Evolutionary conservation across 2,113 vertebrate species (phyloP), one percentile per base, ranked within the genome.

Genomic region (Sinocyclocheilus anshuiensis): DNA sequence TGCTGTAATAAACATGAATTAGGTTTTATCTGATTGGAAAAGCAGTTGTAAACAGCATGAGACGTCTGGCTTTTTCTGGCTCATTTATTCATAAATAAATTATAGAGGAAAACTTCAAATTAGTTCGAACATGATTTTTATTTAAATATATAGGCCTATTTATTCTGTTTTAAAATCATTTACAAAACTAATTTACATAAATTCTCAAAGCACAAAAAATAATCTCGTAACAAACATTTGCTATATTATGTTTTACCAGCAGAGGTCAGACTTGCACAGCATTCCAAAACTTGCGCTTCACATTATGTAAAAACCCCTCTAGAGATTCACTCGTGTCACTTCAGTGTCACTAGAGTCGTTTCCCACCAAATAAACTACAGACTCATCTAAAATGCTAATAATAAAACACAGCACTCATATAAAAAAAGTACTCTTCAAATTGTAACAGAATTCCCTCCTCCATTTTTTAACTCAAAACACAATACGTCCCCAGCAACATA

Each of bases 251-350:
- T 13, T 69, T 4, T 13, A 81, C 82, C 88, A 87, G 82, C 26
- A 89, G 88, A 89, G 85, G 88, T 48, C 88, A 84, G 81, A 8
- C 69, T 77, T 87, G 57, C 33, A 84, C 76, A 55, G 65, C 18
- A 63, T 69, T 81, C 39, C 15, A 72, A 4, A 29, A n/a, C 6
- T 12, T 15, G 4, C 6, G 12, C 42, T 50, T 82, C 45, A 67
- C 61, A 33, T 69, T 15, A 22, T 80, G 55, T 61, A 29, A 29
- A 55, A 75, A 24, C 8, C 16, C 45, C 67, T 57, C 65, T 16
- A 65, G 20, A 53, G 9, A 55, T 7, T 45, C 33, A 20, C 8
- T 85, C 10, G 33, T 63, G 42, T 77, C 39, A 65, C 33, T 39
- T 33, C 18, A 74, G 48, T 22, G 7, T 29, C 42, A 67, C 63